Percentiles rank a stretch among this genome's conserved stretches.
These are phyloP conservation scores for Drosophila borborema DNA, from an alignment of 2,888 invertebrate genomes.

Conservation along the genomic window DNA sequence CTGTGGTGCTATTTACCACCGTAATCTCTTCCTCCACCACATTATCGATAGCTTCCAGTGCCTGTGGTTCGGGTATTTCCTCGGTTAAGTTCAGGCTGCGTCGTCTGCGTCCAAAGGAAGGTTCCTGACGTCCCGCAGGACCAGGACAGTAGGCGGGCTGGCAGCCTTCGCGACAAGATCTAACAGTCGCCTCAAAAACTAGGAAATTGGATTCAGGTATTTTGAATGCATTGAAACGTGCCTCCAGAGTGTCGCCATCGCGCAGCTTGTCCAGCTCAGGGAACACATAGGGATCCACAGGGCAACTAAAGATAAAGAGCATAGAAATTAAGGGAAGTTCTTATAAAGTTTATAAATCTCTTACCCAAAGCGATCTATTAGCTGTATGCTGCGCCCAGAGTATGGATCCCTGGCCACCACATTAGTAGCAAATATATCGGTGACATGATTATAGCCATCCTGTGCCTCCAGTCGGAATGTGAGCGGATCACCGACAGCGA, in stretches of 20 bases:
- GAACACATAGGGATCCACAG: conserved; percentile 96
- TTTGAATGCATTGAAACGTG: conserved; percentile 96
- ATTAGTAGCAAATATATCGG: conserved; percentile 96
- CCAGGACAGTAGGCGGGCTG: conserved; percentile 95
- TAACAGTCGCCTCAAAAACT: conserved; percentile 96
- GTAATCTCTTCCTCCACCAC: conserved; percentile 65
- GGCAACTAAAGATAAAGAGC: conserved; percentile 88
- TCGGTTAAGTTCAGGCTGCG: conserved; percentile 85
- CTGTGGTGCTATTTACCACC: conserved; percentile 79
- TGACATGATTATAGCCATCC: conserved; percentile 94
- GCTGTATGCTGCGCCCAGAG: conserved; percentile 94
- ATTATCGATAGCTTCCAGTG: conserved; percentile 40
- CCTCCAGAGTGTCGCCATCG: conserved; percentile 94
- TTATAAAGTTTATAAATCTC: conserved; percentile 70
- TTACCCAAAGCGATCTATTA: conserved; percentile 95
- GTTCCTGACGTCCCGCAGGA: conserved; percentile 91
- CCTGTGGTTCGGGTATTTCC: conserved; percentile 50
- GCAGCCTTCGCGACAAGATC: conserved; percentile 95
- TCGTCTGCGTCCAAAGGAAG: conserved; percentile 91
- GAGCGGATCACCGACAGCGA: conserved; percentile 96
- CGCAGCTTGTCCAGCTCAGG: conserved; percentile 94
- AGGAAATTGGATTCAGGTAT: conserved; percentile 97
- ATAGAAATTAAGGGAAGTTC: not conserved
- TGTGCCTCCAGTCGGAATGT: conserved; percentile 95
- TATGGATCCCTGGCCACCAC: conserved; percentile 97